Base-by-base conservation (phyloP, 2,797 vertebrate species). In the Syncerus caffer region DNA sequence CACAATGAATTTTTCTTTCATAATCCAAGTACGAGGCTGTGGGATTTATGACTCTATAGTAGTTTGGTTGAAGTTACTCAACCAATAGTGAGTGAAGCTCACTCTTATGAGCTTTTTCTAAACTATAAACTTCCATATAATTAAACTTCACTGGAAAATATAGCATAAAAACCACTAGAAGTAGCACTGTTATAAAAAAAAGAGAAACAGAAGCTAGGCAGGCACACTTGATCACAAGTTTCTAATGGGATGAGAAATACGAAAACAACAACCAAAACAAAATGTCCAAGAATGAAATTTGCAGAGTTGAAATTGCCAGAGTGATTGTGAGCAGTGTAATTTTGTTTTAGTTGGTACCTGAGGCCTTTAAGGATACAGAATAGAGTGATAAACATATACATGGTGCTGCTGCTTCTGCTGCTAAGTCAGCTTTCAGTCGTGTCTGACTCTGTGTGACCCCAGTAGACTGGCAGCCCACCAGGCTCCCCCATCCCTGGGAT, bases 121-220 rank as follows among this genome's bases (percentile, higher is more conserved):
- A 95, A 93, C 74, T 85, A 60, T 96, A 92, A 95, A 16, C 76
- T 87, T 96, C 47, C 50, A 87, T 82, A 86, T 95, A 96, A 97
- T 95, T 97, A 97, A 97, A 97, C 97, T 96, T 96, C 82, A 64
- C 47, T 53, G 47, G 31, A 94, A 82, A 96, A 93, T 95, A 83
- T 80, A 95, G 96, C 87, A 90, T 62, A 93, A 97, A 96, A 95
- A 67, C 9, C 4, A 85, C 45, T 89, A 78, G 47, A 96, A 93
- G n/a, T 93, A 93, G 87, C 89, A 96, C 29, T 47, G n/a, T 94
- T 95, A 93, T 97, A 79, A 94, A 93, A 97, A 92, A 92, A 34
- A 67, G 53, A 92, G 83, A 97, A 89, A 80, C 90, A 88, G 78
- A 93, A 92, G 17, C 29, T 50, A 90, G 95, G 82, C 55, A 95